Evolutionary conservation across 1,140 invertebrate species (phyloP).

Genomic region (Megathymus violae): DNA sequence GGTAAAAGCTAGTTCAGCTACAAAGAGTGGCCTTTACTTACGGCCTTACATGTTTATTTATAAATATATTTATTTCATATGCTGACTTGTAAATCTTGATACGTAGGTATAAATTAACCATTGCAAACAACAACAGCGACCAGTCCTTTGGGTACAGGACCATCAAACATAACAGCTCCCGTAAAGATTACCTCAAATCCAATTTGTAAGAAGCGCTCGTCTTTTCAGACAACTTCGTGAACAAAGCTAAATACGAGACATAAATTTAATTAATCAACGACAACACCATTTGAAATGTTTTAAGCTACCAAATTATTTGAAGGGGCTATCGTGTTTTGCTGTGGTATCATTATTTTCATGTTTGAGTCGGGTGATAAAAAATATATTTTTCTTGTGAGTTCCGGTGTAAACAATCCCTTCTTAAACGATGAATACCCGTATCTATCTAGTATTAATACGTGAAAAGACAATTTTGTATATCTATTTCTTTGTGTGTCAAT

Average conservation of each 20-base stretch:
- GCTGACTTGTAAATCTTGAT: too few relatives aligned
- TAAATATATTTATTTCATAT: too few relatives aligned
- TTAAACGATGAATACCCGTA: too few relatives aligned
- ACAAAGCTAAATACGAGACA: slow-evolving; percentile 22
- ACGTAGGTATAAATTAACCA: too few relatives aligned
- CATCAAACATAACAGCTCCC: neutral
- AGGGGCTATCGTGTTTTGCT: neutral
- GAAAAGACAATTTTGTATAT: too few relatives aligned
- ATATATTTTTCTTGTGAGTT: too few relatives aligned
- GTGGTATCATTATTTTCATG: neutral
- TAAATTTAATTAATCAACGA: slow-evolving; percentile 29
- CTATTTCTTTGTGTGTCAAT: too few relatives aligned
- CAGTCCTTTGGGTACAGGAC: neutral
- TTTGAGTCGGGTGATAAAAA: neutral
- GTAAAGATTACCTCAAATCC: slow-evolving; percentile 15
- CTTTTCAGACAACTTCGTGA: slow-evolving; percentile 28
- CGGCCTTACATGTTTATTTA: too few relatives aligned
- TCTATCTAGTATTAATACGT: too few relatives aligned
- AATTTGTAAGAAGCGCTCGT: slow-evolving; percentile 16
- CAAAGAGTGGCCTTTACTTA: too few relatives aligned
- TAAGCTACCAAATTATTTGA: slow-evolving; percentile 12
- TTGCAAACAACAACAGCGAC: neutral
- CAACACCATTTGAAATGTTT: slow-evolving; percentile 15
- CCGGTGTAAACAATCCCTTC: too few relatives aligned
- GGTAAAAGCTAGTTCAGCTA: too few relatives aligned